phyloP scores from a whole-genome alignment of 2,888 invertebrate genomes.

The Itoplectis maculator region DNA sequence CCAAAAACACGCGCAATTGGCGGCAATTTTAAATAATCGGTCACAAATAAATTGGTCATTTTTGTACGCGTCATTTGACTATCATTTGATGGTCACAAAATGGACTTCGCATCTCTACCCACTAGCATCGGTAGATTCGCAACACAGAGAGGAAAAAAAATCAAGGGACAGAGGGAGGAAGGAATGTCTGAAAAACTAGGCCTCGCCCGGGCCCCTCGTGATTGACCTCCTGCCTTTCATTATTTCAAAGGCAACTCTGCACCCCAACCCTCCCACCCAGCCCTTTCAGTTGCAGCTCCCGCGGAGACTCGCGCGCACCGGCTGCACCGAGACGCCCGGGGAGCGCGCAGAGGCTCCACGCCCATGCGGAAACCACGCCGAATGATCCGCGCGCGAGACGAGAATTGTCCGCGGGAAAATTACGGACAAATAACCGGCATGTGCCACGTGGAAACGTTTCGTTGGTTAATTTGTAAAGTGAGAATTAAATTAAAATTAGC shows the following conservation, averaged over 20 bases:
- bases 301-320: not conserved
- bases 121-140: slow-evolving; percentile 19
- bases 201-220: not conserved
- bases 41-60: too few species aligned
- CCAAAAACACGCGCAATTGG: too few species aligned
- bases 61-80: too few species aligned
- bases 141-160: slow-evolving; percentile 36
- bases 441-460: too few species aligned
- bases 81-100: too few species aligned
- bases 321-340: not conserved
- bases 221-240: slow-evolving; percentile 25
- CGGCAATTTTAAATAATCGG: too few species aligned
- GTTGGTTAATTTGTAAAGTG: too few species aligned
- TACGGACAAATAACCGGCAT: not conserved
- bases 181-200: slow-evolving; percentile 16
- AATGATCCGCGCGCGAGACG: not conserved
- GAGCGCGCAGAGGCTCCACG: slow-evolving; percentile 1
- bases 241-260: slow-evolving; percentile 9
- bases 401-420: not conserved
- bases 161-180: not conserved
- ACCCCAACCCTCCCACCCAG: not conserved
- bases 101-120: too few species aligned
- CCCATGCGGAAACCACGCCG: slow-evolving; percentile 5
- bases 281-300: not conserved
- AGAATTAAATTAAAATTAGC: too few species aligned